These are phyloP conservation scores for Cynaeus angustus DNA, from an alignment of 2,888 invertebrate species.

Conservation along the genomic window DNA sequence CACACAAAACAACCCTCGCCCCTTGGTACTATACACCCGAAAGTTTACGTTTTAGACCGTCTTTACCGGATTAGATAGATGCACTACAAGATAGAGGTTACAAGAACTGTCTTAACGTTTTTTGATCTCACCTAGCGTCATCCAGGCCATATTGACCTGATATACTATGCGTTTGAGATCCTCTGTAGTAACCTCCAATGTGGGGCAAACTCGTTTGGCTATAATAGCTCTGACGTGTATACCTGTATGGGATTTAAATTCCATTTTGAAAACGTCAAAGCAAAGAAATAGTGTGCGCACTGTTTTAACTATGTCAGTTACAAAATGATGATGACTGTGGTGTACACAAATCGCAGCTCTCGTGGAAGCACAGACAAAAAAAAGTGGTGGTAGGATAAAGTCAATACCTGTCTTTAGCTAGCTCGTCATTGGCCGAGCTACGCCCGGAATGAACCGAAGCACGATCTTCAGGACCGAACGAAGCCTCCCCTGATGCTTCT, in stretches of 20 bases:
- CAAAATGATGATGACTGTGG: constrained; percentile 15
- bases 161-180: constrained; percentile 68
- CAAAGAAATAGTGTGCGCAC: constrained; percentile 47
- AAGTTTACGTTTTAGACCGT: constrained; percentile 38
- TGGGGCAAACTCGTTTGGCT: constrained; percentile 68
- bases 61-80: constrained; percentile 27
- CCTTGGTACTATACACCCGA: background rate
- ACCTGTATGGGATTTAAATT: constrained; percentile 64
- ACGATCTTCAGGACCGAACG: constrained; percentile 76
- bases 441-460: constrained; percentile 89
- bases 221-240: constrained; percentile 71
- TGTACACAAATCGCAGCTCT: constrained; percentile 11
- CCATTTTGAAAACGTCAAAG: constrained; percentile 56
- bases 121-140: constrained; percentile 69
- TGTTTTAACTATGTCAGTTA: constrained; percentile 9
- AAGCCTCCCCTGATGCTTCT: constrained; percentile 61
- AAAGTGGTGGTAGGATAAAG: constrained; percentile 1
- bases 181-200: constrained; percentile 70
- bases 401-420: constrained; percentile 74
- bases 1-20: constrained; percentile 27
- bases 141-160: constrained; percentile 70
- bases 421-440: constrained; percentile 83
- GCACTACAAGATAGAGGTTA: constrained; percentile 44
- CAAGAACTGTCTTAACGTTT: constrained; percentile 36
- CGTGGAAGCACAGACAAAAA: too few species aligned